A percentile compares a stretch with the other conserved stretches of the same genome.
Evolutionary conservation across 2,888 invertebrate species (phyloP).

Genomic region (Ferdinandea cuprea): DNA sequence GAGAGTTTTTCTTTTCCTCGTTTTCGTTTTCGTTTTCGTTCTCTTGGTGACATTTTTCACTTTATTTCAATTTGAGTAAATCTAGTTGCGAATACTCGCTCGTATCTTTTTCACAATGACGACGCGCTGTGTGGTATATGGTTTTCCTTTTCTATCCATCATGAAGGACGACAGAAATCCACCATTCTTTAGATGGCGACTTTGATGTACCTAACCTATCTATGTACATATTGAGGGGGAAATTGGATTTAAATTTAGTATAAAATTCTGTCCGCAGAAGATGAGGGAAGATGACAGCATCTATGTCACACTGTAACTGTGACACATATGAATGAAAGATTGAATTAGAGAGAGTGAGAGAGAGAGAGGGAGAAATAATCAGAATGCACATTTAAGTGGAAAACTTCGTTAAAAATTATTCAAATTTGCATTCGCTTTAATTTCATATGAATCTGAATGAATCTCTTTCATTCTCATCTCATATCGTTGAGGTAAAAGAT

Average conservation of each 20-base stretch:
- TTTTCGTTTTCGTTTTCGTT: not conserved
- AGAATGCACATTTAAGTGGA: constrained; percentile 27
- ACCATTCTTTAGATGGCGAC: not conserved
- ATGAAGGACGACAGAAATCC: not conserved
- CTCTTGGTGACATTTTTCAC: not conserved
- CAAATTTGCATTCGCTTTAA: constrained; percentile 56
- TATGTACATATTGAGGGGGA: constrained; percentile 18
- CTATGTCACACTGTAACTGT: no score
- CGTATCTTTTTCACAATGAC: no score
- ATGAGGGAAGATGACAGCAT: no score
- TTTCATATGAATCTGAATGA: not conserved
- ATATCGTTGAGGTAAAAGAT: not conserved
- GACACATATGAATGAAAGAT: constrained; percentile 23
- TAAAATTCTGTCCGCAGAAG: not conserved
- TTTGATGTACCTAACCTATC: constrained; percentile 36
- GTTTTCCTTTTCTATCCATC: not conserved
- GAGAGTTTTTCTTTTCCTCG: constrained; percentile 36
- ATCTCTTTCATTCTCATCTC: not conserved
- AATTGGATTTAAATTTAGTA: constrained; percentile 58
- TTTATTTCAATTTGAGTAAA: constrained; percentile 20
- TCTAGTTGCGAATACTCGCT: not conserved
- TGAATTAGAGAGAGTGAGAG: constrained; percentile 38
- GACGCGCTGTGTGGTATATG: no score
- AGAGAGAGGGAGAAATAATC: no score
- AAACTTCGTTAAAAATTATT: constrained; percentile 57